These are phyloP conservation scores for Pasiphila rectangulata DNA, from an alignment of 2,888 invertebrate genomes.

Conservation along the genomic window DNA sequence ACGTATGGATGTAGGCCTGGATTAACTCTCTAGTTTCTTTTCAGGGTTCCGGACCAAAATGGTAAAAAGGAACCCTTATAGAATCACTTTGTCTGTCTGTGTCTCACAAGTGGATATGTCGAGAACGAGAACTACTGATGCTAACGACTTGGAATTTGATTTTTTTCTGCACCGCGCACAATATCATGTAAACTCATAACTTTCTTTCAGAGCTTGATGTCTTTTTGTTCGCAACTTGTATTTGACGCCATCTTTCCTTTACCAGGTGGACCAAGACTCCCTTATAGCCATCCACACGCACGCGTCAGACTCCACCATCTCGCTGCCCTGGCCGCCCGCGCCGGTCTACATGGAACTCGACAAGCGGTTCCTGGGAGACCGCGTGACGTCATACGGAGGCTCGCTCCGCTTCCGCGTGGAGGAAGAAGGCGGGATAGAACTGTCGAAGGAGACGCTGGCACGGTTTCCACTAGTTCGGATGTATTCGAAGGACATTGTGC, in stretches of 20 bases:
- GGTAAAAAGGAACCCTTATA: no score
- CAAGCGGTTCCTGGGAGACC: conserved; percentile 90
- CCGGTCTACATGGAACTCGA: conserved; percentile 93
- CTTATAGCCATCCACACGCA: conserved; percentile 64
- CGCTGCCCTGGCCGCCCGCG: conserved; percentile 72
- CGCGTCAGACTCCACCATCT: conserved; percentile 60
- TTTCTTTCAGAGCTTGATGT: no score
- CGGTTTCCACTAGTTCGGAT: conserved; percentile 91
- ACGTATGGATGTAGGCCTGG: no score
- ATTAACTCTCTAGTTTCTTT: no score
- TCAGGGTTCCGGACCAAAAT: no score
- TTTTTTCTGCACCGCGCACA: no score
- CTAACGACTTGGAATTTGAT: no score
- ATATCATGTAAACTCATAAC: no score
- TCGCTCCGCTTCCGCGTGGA: conserved; percentile 88
- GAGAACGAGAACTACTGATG: no score
- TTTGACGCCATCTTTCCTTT: background rate
- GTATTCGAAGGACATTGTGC: conserved; percentile 86
- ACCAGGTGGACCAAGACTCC: conserved; percentile 66
- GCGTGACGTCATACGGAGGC: conserved; percentile 95
- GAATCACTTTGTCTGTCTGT: no score
- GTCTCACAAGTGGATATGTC: no score
- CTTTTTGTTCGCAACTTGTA: no score
- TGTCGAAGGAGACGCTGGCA: conserved; percentile 77
- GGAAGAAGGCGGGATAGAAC: conserved; percentile 82